Conservation (phyloP, 1,140 invertebrate genomes). For the Euglossa dilemma region DNA sequence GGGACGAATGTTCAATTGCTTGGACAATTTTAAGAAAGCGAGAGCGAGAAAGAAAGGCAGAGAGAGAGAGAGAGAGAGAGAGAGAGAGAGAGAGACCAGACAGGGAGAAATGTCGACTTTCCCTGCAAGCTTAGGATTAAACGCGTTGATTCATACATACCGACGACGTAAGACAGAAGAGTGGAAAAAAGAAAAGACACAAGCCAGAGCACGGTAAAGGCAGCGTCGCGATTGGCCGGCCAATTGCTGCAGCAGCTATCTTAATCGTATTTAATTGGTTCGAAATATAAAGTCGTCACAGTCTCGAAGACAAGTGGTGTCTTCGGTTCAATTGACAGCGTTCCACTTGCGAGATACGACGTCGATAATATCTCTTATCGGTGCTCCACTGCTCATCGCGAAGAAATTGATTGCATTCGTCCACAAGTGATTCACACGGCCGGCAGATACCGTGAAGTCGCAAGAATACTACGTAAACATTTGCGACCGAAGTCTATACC, state of each 20-base stretch:
- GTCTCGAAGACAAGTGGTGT: slow-evolving; percentile 63
- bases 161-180: not conserved
- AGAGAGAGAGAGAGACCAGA: not conserved
- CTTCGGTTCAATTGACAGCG: slow-evolving; percentile 57
- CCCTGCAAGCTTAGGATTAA: not conserved
- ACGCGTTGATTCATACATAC: not conserved
- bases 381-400: slow-evolving; percentile 17
- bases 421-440: slow-evolving; percentile 9
- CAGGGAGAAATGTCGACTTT: not conserved
- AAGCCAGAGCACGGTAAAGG: not conserved
- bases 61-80: not conserved
- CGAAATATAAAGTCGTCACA: slow-evolving; percentile 68
- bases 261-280: slow-evolving; percentile 75
- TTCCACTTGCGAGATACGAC: slow-evolving; percentile 46
- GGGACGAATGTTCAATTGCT: not conserved
- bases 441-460: slow-evolving; percentile 8
- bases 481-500: not conserved
- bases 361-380: slow-evolving; percentile 53
- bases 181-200: not conserved
- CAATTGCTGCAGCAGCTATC: slow-evolving; percentile 72
- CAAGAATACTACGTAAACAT: not conserved
- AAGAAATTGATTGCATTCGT: slow-evolving; percentile 10
- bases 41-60: not conserved
- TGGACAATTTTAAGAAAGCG: not conserved
- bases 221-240: slow-evolving; percentile 44